Percentiles rank a stretch among this genome's conserved stretches.
Conservation (phyloP, 2,113 vertebrate genomes). For the Scatophagus argus region DNA sequence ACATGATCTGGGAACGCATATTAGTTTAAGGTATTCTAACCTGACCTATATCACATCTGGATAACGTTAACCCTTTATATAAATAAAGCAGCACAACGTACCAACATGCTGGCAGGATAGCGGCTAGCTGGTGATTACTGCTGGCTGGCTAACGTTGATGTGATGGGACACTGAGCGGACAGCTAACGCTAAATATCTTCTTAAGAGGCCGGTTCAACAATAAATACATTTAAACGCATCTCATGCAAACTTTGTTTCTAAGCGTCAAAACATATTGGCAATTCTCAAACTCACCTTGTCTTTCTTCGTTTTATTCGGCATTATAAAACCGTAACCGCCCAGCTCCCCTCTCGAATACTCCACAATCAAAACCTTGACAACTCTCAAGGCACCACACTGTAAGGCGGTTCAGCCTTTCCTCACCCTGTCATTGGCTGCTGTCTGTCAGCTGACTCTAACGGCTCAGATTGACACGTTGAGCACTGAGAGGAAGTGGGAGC, state of each 20-base stretch:
- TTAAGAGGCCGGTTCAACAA: not conserved
- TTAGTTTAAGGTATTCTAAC: not conserved
- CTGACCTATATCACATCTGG: not conserved
- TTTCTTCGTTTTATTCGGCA: conserved; percentile 98
- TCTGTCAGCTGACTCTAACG: conserved; percentile 65
- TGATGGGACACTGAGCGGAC: conserved; percentile 50
- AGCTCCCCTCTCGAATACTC: conserved; percentile 67
- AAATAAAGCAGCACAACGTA: not conserved
- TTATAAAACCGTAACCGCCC: conserved; percentile 81
- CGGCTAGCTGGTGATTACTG: conserved; percentile 55
- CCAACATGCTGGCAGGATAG: conserved; percentile 36
- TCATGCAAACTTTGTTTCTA: not conserved
- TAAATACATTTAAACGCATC: not conserved
- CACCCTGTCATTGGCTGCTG: conserved; percentile 68
- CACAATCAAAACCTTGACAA: conserved; percentile 75
- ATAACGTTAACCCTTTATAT: not conserved
- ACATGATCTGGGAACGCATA: fast-evolving
- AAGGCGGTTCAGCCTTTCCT: conserved; percentile 43
- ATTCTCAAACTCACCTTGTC: conserved; percentile 89
- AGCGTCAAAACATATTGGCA: fast-evolving
- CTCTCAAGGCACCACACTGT: conserved; percentile 66
- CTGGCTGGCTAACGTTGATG: conserved; percentile 49
- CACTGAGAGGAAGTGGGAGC: not conserved
- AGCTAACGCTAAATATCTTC: conserved; percentile 15
- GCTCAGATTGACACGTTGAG: not conserved